Conservation (phyloP, 2,888 invertebrate species). For the Exocentrus adspersus region DNA sequence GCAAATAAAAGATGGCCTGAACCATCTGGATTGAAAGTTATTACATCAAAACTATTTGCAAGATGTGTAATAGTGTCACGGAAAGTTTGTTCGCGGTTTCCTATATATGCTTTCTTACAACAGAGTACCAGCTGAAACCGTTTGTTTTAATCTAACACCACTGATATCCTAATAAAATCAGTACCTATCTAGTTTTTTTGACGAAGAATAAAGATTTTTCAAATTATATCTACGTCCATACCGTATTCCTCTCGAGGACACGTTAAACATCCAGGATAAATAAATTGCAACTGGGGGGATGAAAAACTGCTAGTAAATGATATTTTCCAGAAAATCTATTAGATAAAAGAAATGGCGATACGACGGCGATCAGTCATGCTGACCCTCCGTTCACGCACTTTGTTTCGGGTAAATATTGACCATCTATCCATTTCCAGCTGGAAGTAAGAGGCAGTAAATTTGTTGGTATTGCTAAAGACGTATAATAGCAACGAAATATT, state of each 20-base stretch:
- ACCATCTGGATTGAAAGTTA: constrained; percentile 33
- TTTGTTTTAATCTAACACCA: neutral
- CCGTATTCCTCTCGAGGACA: too few relatives aligned
- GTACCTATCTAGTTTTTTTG: too few relatives aligned
- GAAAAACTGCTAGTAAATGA: too few relatives aligned
- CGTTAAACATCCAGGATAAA: too few relatives aligned
- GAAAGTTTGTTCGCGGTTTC: constrained; percentile 23
- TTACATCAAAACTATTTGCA: constrained; percentile 25
- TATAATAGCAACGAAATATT: constrained; percentile 30
- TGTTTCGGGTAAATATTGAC: constrained; percentile 33
- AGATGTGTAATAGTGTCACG: constrained; percentile 26
- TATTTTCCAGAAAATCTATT: neutral
- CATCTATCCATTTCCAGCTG: constrained; percentile 14
- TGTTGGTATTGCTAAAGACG: constrained; percentile 19
- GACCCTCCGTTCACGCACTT: constrained; percentile 19
- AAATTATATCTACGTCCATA: too few relatives aligned
- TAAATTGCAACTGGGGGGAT: too few relatives aligned
- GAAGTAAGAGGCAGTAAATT: constrained; percentile 28
- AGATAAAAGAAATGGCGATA: constrained; percentile 2
- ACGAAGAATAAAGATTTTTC: too few relatives aligned
- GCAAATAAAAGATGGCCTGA: constrained; percentile 26
- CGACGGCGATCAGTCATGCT: constrained; percentile 4
- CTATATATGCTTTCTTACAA: constrained; percentile 11
- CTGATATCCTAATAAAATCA: too few relatives aligned
- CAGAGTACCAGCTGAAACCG: neutral